Percentiles rank a stretch among this genome's conserved stretches.
Conservation (phyloP, 2,113 vertebrate species). For the Scolopax mira region DNA sequence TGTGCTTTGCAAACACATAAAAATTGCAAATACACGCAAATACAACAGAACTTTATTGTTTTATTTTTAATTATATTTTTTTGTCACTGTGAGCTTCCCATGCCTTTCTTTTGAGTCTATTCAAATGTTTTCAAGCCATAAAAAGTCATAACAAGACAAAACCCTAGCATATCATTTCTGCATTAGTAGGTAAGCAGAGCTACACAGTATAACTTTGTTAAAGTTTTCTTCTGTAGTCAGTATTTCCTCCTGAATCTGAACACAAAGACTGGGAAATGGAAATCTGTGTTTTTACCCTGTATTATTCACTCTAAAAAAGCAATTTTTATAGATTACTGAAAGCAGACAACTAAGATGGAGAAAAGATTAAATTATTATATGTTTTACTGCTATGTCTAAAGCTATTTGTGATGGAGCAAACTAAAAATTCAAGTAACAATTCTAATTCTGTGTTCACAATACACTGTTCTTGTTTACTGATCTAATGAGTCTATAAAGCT, state of each 20-base stretch:
- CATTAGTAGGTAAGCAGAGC: background rate
- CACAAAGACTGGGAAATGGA: background rate
- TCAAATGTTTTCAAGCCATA: background rate
- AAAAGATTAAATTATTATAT: background rate
- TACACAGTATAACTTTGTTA: background rate
- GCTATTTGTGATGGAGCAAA: background rate
- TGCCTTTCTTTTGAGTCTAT: background rate
- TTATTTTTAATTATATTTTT: background rate
- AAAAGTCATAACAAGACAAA: background rate
- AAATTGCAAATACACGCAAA: background rate
- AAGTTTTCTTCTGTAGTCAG: background rate
- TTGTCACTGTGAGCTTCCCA: background rate
- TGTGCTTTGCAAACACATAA: background rate
- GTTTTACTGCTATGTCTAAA: background rate
- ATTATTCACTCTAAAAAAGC: background rate
- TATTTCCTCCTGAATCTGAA: background rate
- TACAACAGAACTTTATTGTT: background rate
- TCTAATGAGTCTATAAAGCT: background rate
- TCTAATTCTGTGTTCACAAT: background rate
- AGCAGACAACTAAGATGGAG: background rate
- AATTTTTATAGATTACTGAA: background rate
- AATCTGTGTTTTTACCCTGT: background rate
- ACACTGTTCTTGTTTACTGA: background rate
- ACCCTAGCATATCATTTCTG: background rate
- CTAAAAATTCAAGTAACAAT: background rate